These are phyloP conservation scores for Buceros bicornis DNA, from an alignment of 2,797 vertebrate species.

Conservation along the genomic window DNA sequence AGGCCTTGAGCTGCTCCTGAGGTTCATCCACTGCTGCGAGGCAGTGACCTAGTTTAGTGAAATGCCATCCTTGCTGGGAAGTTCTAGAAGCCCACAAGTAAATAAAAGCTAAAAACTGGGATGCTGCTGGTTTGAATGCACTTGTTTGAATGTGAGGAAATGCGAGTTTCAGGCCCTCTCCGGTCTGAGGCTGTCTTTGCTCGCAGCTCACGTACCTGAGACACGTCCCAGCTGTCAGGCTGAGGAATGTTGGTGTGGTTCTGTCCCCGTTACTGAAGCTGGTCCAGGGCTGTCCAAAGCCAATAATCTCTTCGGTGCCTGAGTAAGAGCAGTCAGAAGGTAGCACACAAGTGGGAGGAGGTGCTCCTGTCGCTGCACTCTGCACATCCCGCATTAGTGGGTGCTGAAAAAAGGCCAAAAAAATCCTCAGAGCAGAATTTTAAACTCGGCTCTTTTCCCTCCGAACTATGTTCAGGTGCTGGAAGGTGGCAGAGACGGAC, in stretches of 20 bases:
- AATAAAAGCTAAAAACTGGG: background rate
- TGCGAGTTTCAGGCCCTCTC: background rate
- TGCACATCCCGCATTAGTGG: background rate
- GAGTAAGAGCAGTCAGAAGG: background rate
- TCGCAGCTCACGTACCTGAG: background rate
- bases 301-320: fast-evolving
- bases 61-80: background rate
- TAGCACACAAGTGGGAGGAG: background rate
- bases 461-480: background rate
- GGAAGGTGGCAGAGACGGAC: background rate
- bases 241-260: background rate
- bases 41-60: background rate
- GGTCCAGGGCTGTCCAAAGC: background rate
- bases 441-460: background rate
- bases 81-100: background rate
- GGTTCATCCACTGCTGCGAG: background rate
- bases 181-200: background rate
- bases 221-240: background rate
- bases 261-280: background rate
- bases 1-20: background rate
- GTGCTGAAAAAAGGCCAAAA: background rate
- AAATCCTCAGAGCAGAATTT: background rate
- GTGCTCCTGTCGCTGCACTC: background rate
- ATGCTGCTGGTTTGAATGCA: background rate
- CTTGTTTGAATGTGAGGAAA: background rate